Percentiles rank a stretch among this genome's conserved stretches.
These are phyloP conservation scores for Drosophila quinaria DNA, from an alignment of 2,888 invertebrate species.

Conservation along the genomic window DNA sequence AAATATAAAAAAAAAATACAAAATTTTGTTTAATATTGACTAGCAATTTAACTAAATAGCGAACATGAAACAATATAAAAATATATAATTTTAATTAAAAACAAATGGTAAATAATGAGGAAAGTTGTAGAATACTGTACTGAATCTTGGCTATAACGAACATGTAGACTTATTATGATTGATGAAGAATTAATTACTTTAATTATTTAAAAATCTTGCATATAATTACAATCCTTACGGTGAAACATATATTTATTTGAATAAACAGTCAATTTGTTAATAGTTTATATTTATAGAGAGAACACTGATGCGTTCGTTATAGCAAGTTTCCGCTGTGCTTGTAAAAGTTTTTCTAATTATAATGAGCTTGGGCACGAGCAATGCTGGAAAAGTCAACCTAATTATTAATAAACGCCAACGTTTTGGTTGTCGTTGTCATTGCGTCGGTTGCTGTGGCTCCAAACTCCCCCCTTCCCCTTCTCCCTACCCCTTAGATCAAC, in stretches of 20 bases:
- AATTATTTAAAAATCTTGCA: too few species aligned
- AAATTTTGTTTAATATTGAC: too few species aligned
- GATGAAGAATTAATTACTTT: too few species aligned
- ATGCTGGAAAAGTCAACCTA: constrained; percentile 61
- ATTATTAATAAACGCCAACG: constrained; percentile 79
- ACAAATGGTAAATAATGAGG: too few species aligned
- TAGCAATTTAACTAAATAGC: too few species aligned
- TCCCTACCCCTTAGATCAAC: not conserved
- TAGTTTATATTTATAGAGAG: not conserved
- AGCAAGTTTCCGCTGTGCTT: constrained; percentile 26
- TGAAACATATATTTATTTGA: not conserved
- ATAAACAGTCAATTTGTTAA: not conserved
- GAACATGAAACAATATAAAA: too few species aligned
- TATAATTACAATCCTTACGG: too few species aligned
- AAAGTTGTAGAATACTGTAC: too few species aligned
- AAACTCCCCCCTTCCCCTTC: not conserved
- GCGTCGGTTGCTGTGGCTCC: not conserved
- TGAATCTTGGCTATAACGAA: too few species aligned
- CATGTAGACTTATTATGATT: too few species aligned
- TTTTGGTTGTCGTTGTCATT: constrained; percentile 50
- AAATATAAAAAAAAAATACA: too few species aligned
- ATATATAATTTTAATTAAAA: too few species aligned
- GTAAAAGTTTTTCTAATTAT: constrained; percentile 75
- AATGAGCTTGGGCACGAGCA: constrained; percentile 50
- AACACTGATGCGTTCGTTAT: not conserved